Base-by-base conservation (phyloP, 2,888 invertebrate species). In the Chrysina gloriosa region DNA sequence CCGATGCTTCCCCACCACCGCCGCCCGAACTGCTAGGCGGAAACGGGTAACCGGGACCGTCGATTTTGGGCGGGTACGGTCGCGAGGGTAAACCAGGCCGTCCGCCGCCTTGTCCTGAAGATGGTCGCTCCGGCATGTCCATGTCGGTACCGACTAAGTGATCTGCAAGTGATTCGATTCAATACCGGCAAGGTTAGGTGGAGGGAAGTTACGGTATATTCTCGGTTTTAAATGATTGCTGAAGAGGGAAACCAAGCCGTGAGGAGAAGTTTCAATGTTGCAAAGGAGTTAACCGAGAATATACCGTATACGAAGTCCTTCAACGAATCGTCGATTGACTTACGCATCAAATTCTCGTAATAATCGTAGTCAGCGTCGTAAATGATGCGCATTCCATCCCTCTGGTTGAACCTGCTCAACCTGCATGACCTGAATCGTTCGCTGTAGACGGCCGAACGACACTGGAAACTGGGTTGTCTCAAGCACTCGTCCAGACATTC, bases 341-440 rank as follows among this genome's bases (percentile, higher is more conserved):
- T 86, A 95, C 95, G 92, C 94, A 95, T 94, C 61, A 95, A 86
- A 84, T 95, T 95, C 84, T 96, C 95, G 79, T 95, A 96, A 83
- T 95, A 96, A 84, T 96, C 95, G 82, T 94, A 95, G 83, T 95
- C 95, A 1, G 94, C 93, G 81, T 96, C 95, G 80, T 95, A 95
- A 73, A 95, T 92, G 65, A 95, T 90, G 70, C 95, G 86, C 89
- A 94, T 93, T 45, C 94, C 94, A 80, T 95, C 93, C 77, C 92
- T 89, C 84, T 94, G 93, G 84, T 94, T 94, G 84, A 92, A 95
- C 77, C 94, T 88, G 79, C 94, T 94, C 72, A 95, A 87, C 34
- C 94, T 87, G 80, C 95, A 95, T 50, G 92, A 93, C 77, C 93
- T 88, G 78, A 91, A 93, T 21, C 94, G 88, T 79, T 95, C 94